Evolutionary conservation across 2,797 vertebrate genomes (phyloP), one percentile per base, ranked within the genome.

Genomic region (Malurus splendens): DNA sequence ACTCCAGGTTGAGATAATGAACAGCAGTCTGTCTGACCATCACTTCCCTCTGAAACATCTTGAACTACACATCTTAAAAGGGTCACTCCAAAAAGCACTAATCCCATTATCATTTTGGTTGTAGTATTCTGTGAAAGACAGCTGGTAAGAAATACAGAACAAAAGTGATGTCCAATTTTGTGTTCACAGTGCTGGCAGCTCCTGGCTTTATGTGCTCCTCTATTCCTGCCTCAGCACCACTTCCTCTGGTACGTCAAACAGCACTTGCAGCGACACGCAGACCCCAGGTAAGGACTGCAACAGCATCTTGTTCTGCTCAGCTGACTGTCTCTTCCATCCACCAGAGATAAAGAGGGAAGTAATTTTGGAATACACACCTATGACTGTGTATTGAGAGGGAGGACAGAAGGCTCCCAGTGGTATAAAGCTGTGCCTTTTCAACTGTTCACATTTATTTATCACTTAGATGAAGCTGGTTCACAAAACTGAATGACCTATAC

Each of bases 161-260:
- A 71, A 62, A n/a, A 83, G 23, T 82, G 18, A 94, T 16, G 30
- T 62, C 36, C 22, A 23, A 52, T 83, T 93, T 92, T 93, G 33
- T 77, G 68, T 89, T 55, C 64, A 56, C 89, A 99, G 99, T 98
- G 98, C 95, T 99, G 99, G 99, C 99, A 99, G 89, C 98, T 99
- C 96, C 95, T 99, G 95, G 99, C 99, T 87, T 96, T 99, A 85
- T 99, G 98, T 18, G 98, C 98, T 81, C 98, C 99, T 22, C 97
- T 99, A 5, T 99, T 99, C 91, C 98, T 99, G 78, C 99, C 99
- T 82, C 99, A 99, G 39, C 98, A 99, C 87, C 98, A 98, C 93
- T 98, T 99, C 96, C 98, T 99, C 54, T 99, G 99, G 99, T 99
- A 99, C 77, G 83, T 99, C 91, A 98, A 97, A 76, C 98, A 98